Evolutionary conservation across 2,797 vertebrate species (phyloP), one percentile per base, ranked within the genome.

Genomic region (Pelodytes ibericus): DNA sequence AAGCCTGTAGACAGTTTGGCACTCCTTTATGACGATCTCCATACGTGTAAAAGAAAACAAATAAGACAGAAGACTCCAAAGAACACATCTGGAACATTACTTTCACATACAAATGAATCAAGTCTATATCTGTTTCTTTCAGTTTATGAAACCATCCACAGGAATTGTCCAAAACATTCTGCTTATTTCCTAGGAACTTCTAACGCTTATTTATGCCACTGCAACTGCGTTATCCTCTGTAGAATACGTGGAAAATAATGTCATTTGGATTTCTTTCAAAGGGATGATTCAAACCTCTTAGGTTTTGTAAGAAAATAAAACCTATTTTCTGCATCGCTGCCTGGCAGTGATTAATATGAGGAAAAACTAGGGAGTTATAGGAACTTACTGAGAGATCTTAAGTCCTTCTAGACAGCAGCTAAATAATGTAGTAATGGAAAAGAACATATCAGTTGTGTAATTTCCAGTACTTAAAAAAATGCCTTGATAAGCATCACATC

Each of bases 241-340:
- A 63, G 41, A 41, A 22, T 68, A 41, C 44, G 44, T 61, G 62
- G 69, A 77, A 71, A 62, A 69, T 69, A 63, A 57, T 64, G 36
- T 71, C 29, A 76, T 31, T 57, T 77, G 74, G 74, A 77, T 44
- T 56, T 47, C 31, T 49, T 71, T 77, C 49, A 67, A 67, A 53
- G 44, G 4, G 44, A 3, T 51, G 2, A 30, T 67, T 27, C 27
- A 77, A 71, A 31, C 44, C 47, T 57, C 74, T 13, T 44, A 57
- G 31, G 66, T 30, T 63, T 53, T 44, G 31, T 64, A 31, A 47
- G 36, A 62, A 63, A 58, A 67, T 51, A 60, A 56, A 63, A 53
- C 16, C 29, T 30, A 25, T 29, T n/a, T 41, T 39, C 59, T 70
- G 25, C 67, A 44, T 15, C 27, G 30, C 25, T 57, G 33, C 29